Base-by-base conservation (phyloP, 2,888 invertebrate species). In the Drosophila lacicola region DNA sequence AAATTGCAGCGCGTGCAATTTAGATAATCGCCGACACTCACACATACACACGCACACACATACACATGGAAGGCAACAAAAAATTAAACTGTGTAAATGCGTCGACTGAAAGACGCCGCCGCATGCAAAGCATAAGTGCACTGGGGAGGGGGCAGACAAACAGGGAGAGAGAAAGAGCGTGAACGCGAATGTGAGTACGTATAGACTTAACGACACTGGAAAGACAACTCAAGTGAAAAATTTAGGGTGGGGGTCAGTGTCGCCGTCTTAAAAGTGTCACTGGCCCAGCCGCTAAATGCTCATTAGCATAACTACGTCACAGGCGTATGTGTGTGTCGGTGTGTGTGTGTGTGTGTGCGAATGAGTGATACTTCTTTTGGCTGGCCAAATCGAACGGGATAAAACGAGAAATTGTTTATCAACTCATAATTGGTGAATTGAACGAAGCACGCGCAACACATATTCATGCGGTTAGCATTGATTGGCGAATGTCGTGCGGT, bases 361-460 rank as follows among this genome's bases (percentile, higher is more conserved):
- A 47, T 47, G 25, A 2, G 41, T 25, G 46, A 61, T 9, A 58
- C 51, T 73, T 74, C 41, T 62, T 55, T 73, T 45, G 56, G 73
- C 54, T 66, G 61, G 47, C 25, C 57, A 58, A 68, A 68, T 56
- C 62, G 61, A 74, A 80, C 65, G 78, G 86, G 73, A 85, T 80
- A 61, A 53, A 82, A 60, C 81, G 71, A 74, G 86, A 80, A 77
- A 80, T 88, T 72, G 83, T 73, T 88, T 78, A 82, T 66, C 66
- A 73, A 70, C 53, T 78, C 53, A 77, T 80, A 73, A 80, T 73
- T 79, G 78, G 49, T 51, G 58, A 78, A 71, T 84, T 84, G 71
- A 82, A 54, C 50, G 78, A 63, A 74, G 67, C 84, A 88, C 83
- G 86, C 88, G 88, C 84, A 61, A 61, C 46, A 64, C 60, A 74